These are phyloP conservation scores for Protonibea diacanthus DNA, from an alignment of 2,797 vertebrate species.

Conservation along the genomic window DNA sequence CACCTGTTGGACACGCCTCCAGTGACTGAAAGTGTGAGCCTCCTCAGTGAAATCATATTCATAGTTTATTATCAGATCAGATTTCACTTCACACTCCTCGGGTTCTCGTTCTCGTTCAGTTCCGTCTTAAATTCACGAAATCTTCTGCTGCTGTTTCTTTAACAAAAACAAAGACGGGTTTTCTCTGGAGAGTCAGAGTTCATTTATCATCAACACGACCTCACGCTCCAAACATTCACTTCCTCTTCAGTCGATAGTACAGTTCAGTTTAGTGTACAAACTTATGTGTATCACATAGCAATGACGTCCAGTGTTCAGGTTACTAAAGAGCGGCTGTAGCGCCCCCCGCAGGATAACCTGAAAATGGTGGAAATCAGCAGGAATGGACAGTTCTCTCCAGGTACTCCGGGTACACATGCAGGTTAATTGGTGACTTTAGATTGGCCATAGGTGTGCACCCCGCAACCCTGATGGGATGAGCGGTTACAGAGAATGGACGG, in stretches of 20 bases:
- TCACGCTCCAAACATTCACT: slow-evolving; percentile 26
- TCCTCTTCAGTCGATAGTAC: neutral
- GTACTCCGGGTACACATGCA: no score
- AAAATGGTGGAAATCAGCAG: neutral
- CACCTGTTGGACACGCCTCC: slow-evolving; percentile 24
- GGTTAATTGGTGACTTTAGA: no score
- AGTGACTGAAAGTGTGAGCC: neutral
- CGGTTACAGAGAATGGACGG: no score
- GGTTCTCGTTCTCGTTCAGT: neutral
- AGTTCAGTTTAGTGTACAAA: neutral
- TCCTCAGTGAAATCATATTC: neutral
- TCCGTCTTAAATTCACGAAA: neutral
- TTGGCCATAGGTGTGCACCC: no score
- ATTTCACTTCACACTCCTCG: neutral
- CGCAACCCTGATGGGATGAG: no score
- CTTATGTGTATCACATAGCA: neutral
- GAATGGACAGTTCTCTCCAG: neutral
- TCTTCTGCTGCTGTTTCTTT: neutral
- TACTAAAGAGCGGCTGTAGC: slow-evolving; percentile 20
- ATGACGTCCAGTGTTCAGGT: neutral
- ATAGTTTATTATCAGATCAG: neutral
- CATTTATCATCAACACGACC: slow-evolving; percentile 5
- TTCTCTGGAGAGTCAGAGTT: slow-evolving; percentile 1
- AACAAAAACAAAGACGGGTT: neutral
- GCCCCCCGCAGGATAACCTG: slow-evolving; percentile 37